A percentile compares a stretch with the other conserved stretches of the same genome.
phyloP scores from a whole-genome alignment of 2,797 vertebrate genomes.

The Pangasius macronema region DNA sequence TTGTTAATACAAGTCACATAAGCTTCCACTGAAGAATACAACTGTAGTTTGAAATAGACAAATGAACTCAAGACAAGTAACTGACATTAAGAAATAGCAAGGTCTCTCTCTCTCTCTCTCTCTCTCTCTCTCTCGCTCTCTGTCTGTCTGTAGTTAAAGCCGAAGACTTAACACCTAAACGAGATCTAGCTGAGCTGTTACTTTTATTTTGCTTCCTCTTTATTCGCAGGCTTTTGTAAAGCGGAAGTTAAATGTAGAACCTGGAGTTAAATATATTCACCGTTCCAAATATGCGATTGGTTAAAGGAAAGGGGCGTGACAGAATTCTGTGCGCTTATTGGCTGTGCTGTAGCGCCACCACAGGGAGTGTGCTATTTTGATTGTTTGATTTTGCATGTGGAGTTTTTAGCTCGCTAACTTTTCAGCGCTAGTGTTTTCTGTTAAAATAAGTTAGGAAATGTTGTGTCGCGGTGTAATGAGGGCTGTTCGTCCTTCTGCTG shows the following conservation, averaged over 20 bases:
- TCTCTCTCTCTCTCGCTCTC: too few species aligned
- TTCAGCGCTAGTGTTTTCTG: not conserved
- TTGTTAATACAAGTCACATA: not conserved
- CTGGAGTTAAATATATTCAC: not conserved
- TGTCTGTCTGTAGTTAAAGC: not conserved
- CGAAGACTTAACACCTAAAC: not conserved
- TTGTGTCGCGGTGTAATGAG: slow-evolving; percentile 58
- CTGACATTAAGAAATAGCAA: not conserved
- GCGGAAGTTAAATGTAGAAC: slow-evolving; percentile 3
- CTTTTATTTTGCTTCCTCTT: not conserved
- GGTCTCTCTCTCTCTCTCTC: not conserved
- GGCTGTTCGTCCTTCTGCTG: slow-evolving; percentile 50
- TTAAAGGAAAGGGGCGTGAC: slow-evolving; percentile 20
- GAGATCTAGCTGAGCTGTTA: not conserved
- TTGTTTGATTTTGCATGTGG: not conserved
- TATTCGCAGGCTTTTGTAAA: not conserved
- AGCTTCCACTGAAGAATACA: not conserved
- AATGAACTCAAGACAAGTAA: not conserved
- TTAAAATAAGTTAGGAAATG: slow-evolving; percentile 57
- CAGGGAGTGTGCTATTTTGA: not conserved
- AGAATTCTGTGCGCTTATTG: slow-evolving; percentile 11
- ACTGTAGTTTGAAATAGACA: not conserved
- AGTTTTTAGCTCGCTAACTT: not conserved
- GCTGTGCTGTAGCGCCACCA: not conserved
- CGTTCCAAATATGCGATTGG: not conserved